Percentiles rank a stretch among this genome's conserved stretches.
These are phyloP conservation scores for Achlya flavicornis DNA, from an alignment of 2,888 invertebrate genomes.

Conservation along the genomic window DNA sequence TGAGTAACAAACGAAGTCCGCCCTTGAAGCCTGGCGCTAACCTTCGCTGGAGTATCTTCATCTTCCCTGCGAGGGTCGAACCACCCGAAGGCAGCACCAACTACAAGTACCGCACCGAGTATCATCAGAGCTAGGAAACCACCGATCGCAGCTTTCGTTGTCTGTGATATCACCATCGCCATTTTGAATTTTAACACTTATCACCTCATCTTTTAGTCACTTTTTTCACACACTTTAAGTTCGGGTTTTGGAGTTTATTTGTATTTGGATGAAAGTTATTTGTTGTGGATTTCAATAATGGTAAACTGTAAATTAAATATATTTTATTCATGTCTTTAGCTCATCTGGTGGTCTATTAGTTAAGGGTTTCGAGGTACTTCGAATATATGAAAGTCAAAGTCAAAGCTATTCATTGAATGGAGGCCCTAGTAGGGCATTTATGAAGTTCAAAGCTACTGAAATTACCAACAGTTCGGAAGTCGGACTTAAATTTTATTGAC, in stretches of 20 bases:
- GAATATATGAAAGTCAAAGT: too few species aligned
- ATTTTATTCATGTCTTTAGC: too few species aligned
- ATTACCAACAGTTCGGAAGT: too few species aligned
- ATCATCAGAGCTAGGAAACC: slow-evolving; percentile 77
- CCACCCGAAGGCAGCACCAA: slow-evolving; percentile 78
- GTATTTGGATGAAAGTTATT: neutral
- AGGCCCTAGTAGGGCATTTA: too few species aligned
- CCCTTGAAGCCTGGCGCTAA: slow-evolving; percentile 76
- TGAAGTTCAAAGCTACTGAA: too few species aligned
- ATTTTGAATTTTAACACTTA: slow-evolving; percentile 61
- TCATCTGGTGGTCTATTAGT: too few species aligned
- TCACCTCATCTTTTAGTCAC: slow-evolving; percentile 59
- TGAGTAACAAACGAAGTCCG: slow-evolving; percentile 77
- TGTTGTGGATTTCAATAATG: neutral
- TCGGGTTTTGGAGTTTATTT: slow-evolving; percentile 18
- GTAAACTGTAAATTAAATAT: too few species aligned
- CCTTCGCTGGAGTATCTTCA: slow-evolving; percentile 75
- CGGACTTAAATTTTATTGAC: too few species aligned
- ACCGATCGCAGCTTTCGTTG: slow-evolving; percentile 78
- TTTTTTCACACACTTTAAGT: slow-evolving; percentile 25
- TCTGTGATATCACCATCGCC: slow-evolving; percentile 81
- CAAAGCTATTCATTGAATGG: too few species aligned
- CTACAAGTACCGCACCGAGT: slow-evolving; percentile 74
- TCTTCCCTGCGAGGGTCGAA: slow-evolving; percentile 76
- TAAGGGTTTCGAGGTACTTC: too few species aligned